Base-by-base conservation (phyloP, 2,797 vertebrate genomes). In the Threskiornis aethiopicus region DNA sequence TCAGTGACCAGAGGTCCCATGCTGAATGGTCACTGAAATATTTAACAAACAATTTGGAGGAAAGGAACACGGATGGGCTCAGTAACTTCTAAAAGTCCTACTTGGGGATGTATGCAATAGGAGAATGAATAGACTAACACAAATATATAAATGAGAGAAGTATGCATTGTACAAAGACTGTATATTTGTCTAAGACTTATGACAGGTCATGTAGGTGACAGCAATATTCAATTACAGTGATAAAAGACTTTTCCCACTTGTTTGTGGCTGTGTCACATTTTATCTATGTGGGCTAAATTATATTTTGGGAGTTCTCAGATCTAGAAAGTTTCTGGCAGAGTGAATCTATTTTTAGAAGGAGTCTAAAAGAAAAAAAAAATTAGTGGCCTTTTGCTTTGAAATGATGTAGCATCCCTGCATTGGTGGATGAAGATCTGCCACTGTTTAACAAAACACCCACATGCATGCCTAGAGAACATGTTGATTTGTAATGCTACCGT, bases 381-480 rank as follows among this genome's bases (percentile, higher is more conserved):
- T 33, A 80, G n/a, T 49, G 66, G 52, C 70, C 70, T 95, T 90
- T 92, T 90, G 49, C 92, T 89, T 92, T 90, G 62, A 62, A 93
- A 90, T 57, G 4, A 33, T 87, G 82, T 93, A 92, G 33, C 90
- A 76, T 89, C 35, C 35, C 49, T 93, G 25, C 65, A 79, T 90
- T 72, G 54, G 73, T 75, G 62, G 70, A 65, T 90, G 55, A 84
- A 90, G 91, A 82, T 90, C 70, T 96, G 87, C 78, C 70, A 84
- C 65, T 39, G 29, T 70, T 90, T 82, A 51, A 76, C 91, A 72
- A 65, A 93, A 89, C 91, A 82, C 94, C 78, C 87, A 92, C 73
- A 59, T 55, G 31, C 51, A 61, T 87, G 81, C 62, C 52, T 85
- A 77, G 37, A 61, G 47, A 92, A 75, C 66, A 54, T 16, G 4